Base-by-base conservation (phyloP, 1,140 invertebrate species). In the Lepidurus arcticus region DNA sequence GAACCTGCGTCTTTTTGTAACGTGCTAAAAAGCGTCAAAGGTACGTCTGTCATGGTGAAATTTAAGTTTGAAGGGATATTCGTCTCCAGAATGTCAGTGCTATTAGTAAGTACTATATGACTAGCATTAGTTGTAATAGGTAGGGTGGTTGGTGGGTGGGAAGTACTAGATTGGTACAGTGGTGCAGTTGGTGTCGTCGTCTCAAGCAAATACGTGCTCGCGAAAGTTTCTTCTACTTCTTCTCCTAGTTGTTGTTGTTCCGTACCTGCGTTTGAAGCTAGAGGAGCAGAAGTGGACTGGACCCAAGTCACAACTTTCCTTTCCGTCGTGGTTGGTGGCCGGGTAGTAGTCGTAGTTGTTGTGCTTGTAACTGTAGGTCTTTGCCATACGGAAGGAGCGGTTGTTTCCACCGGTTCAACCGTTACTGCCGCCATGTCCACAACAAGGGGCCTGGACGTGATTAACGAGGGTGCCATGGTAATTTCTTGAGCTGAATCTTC, bases 361-460 rank as follows among this genome's bases (percentile, higher is more conserved):
- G 84, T 82, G 24, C 83, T 83, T 73, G 83, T 82, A 34, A 82
- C 81, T 11, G 82, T 83, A 9, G 53, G 53, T 65, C 21, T 65
- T 65, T 65, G 53, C 53, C 53, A 65, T 21, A 65, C 53, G 9
- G 53, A 65, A 21, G 53, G 16, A 65, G 21, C 21, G 16, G 53
- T 65, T 7, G 53, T 21, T 65, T 16, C 53, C 16, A 65, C 53
- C 16, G 53, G 53, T 65, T 65, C 53, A n/a, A 65, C 53, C 21
- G 53, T 65, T 65, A 65, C 53, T 13, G 53, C 16, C 21, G 53
- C 53, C 53, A 65, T 65, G 21, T 65, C 53, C 53, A 65, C 53
- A 21, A 65, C 53, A 65, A 65, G 53, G 13, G 53, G 53, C 21
- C 21, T 65, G 53, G 53, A 65, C 21, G 53, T 65, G 21, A 65